A percentile compares a stretch with the other conserved stretches of the same genome.
Conservation (phyloP, 2,888 invertebrate species). For the Ochropleura plecta region DNA sequence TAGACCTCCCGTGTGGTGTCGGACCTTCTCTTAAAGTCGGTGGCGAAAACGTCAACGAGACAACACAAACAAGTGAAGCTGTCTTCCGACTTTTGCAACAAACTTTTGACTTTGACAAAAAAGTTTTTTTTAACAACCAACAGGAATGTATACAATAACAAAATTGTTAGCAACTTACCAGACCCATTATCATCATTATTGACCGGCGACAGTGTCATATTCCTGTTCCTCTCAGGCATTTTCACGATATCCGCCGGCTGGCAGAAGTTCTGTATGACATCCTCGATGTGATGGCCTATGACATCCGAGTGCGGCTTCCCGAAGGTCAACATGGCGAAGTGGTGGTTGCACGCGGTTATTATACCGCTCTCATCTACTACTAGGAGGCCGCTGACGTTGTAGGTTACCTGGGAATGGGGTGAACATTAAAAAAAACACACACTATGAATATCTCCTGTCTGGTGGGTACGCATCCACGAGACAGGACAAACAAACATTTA, state of each 20-base stretch:
- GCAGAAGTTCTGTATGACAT: constrained; percentile 92
- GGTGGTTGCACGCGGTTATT: constrained; percentile 92
- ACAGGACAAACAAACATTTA: too few relatives aligned
- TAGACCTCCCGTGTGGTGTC: too few relatives aligned
- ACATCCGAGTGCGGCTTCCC: constrained; percentile 91
- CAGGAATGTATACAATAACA: too few relatives aligned
- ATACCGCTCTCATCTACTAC: constrained; percentile 91
- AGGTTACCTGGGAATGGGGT: constrained; percentile 84
- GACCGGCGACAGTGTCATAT: constrained; percentile 90
- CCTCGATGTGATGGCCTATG: constrained; percentile 89
- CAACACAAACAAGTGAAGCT: too few relatives aligned
- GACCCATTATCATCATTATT: constrained; percentile 88
- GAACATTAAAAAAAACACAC: too few relatives aligned
- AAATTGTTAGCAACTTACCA: constrained; percentile 66
- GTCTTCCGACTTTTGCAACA: too few relatives aligned
- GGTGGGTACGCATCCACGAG: too few relatives aligned
- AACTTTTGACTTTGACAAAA: too few relatives aligned
- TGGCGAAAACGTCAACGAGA: too few relatives aligned
- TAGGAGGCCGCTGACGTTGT: constrained; percentile 92
- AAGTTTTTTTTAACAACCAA: too few relatives aligned
- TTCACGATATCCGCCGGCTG: constrained; percentile 89
- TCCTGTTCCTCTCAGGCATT: constrained; percentile 82
- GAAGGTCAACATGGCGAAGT: constrained; percentile 92
- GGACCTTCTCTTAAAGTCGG: too few relatives aligned
- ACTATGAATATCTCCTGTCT: too few relatives aligned